Evolutionary conservation across 2,888 invertebrate species (phyloP).

Genomic region (Nymphalis urticae): DNA sequence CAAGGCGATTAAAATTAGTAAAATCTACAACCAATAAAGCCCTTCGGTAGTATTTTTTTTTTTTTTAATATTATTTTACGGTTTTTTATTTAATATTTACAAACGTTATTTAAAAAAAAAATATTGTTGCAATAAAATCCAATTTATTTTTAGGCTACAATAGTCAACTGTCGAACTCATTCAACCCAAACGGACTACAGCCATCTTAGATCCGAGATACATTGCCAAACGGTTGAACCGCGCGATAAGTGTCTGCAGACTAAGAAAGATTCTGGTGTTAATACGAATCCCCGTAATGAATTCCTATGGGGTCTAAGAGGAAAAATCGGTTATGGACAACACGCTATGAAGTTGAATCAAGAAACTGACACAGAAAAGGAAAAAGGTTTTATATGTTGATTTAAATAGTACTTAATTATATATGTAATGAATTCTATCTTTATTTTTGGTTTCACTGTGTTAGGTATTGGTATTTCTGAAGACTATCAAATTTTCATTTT

Average conservation of each 20-base stretch:
- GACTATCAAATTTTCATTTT: no score
- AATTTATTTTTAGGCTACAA: constrained; percentile 74
- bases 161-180: constrained; percentile 84
- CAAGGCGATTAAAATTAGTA: no score
- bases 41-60: no score
- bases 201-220: constrained; percentile 82
- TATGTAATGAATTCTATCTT: no score
- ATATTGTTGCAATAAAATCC: no score
- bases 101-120: no score
- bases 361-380: constrained; percentile 40
- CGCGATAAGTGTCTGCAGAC: constrained; percentile 67
- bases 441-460: no score
- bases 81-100: no score
- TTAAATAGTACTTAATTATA: neutral
- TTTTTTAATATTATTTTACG: no score
- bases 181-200: constrained; percentile 87
- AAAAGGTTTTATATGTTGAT: constrained; percentile 45
- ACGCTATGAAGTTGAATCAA: constrained; percentile 62
- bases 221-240: constrained; percentile 82
- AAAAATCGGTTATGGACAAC: constrained; percentile 77
- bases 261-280: constrained; percentile 55
- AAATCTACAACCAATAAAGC: no score
- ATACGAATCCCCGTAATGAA: constrained; percentile 47
- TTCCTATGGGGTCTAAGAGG: constrained; percentile 83
- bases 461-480: no score